Conservation (phyloP, 1,140 invertebrate genomes). For the Lepidotrigona ventralis region DNA sequence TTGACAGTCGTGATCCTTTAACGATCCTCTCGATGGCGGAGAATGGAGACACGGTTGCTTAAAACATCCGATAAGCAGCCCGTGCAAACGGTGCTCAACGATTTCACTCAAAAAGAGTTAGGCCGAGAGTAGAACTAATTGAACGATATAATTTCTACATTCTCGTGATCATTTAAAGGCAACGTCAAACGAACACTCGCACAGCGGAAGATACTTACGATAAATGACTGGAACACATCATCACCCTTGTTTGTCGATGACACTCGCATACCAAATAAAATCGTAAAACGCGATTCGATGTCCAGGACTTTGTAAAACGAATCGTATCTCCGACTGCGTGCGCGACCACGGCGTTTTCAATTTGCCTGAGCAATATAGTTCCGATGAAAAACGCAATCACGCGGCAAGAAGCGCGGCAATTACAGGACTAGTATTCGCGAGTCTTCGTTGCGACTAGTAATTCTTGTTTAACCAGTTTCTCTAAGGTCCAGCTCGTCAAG, state of each 20-base stretch:
- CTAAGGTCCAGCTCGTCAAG: neutral
- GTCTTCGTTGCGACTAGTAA: slow-evolving; percentile 21
- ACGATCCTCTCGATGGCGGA: slow-evolving; percentile 38
- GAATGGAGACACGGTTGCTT: slow-evolving; percentile 38
- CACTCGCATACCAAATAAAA: slow-evolving; percentile 39
- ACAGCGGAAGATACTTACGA: slow-evolving; percentile 66
- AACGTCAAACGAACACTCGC: slow-evolving; percentile 68
- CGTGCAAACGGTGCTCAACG: slow-evolving; percentile 63
- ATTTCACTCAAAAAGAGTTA: slow-evolving; percentile 73
- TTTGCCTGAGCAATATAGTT: slow-evolving; percentile 20
- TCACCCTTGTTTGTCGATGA: slow-evolving; percentile 66
- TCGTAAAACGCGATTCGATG: slow-evolving; percentile 15
- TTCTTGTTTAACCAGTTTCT: slow-evolving; percentile 44
- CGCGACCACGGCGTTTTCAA: slow-evolving; percentile 1
- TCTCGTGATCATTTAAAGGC: slow-evolving; percentile 61
- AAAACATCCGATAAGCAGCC: slow-evolving; percentile 67
- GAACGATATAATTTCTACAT: slow-evolving; percentile 71
- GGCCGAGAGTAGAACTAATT: slow-evolving; percentile 68
- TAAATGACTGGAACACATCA: slow-evolving; percentile 54
- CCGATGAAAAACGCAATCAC: slow-evolving; percentile 20
- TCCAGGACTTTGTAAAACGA: slow-evolving; percentile 18
- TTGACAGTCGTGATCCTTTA: neutral
- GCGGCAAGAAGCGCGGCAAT: slow-evolving; percentile 7
- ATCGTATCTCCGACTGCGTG: slow-evolving; percentile 1
- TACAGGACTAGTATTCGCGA: neutral